Conservation (phyloP, 2,888 invertebrate species). For the Leuctra nigra region DNA sequence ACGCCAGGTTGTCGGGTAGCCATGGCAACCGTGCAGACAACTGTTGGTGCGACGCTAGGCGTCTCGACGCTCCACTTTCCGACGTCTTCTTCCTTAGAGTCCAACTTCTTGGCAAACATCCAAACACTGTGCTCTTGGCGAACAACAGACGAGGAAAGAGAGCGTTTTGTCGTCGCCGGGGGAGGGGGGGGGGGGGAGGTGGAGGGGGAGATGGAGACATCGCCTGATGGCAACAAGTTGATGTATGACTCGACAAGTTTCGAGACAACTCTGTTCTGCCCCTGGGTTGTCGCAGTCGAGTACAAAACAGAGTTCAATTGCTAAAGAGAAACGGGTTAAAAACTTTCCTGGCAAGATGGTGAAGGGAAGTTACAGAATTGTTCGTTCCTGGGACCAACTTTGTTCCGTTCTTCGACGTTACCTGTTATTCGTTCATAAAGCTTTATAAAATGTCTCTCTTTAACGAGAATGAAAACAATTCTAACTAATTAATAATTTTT, state of each 20-base stretch:
- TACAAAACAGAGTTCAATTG: neutral
- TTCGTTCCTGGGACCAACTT: too few relatives aligned
- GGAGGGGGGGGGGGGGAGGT: neutral
- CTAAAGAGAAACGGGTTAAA: too few relatives aligned
- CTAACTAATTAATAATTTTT: too few relatives aligned
- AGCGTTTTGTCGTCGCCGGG: neutral
- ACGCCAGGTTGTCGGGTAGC: constrained; percentile 15
- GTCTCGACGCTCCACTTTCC: neutral
- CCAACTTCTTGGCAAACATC: neutral
- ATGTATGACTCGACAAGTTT: constrained; percentile 10
- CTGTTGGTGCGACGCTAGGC: constrained; percentile 1
- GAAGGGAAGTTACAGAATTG: too few relatives aligned
- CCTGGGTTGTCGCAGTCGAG: neutral
- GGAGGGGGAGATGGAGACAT: constrained; percentile 1
- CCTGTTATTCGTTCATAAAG: too few relatives aligned
- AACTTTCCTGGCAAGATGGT: too few relatives aligned
- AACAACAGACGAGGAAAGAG: neutral
- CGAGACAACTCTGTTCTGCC: neutral
- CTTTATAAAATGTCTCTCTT: too few relatives aligned
- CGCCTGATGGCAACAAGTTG: constrained; percentile 17
- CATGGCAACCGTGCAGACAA: constrained; percentile 16
- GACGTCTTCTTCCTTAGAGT: neutral
- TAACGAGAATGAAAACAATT: too few relatives aligned
- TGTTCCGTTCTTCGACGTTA: too few relatives aligned
- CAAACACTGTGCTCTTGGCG: neutral